A percentile compares a stretch with the other conserved stretches of the same genome.
Evolutionary conservation across 2,113 vertebrate species (phyloP).

Genomic region (Triplophysa dalaica): DNA sequence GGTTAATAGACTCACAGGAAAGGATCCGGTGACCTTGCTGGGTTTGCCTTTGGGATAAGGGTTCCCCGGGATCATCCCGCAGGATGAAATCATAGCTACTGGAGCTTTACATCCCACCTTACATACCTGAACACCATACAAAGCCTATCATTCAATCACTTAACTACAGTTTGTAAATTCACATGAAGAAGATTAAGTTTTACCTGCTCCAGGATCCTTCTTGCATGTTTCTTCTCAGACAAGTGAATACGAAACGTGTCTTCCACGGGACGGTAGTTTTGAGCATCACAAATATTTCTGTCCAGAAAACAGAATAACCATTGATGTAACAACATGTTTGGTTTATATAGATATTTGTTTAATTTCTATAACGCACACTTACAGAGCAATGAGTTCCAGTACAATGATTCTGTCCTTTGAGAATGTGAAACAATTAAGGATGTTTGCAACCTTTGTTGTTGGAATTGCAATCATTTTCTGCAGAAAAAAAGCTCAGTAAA

Average conservation of each 20-base stretch:
- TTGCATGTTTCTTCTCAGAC: constrained; percentile 93
- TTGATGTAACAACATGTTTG: not conserved
- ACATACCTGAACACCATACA: constrained; percentile 78
- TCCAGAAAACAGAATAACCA: not conserved
- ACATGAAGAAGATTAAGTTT: not conserved
- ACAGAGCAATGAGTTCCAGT: constrained; percentile 93
- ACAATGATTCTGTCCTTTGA: constrained; percentile 93
- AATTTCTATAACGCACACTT: constrained; percentile 68
- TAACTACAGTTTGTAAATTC: not conserved
- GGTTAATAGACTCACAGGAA: constrained; percentile 81
- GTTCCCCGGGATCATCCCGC: constrained; percentile 96
- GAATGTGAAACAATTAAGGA: constrained; percentile 96
- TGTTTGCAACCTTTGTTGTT: constrained; percentile 92
- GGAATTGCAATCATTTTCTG: constrained; percentile 99
- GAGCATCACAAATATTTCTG: constrained; percentile 95
- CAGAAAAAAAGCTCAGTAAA: constrained; percentile 47
- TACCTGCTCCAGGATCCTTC: constrained; percentile 94
- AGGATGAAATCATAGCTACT: constrained; percentile 96
- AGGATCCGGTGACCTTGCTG: constrained; percentile 89
- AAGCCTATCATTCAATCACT: not conserved
- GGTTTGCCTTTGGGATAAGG: constrained; percentile 97
- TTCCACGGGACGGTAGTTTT: constrained; percentile 94
- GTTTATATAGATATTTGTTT: not conserved
- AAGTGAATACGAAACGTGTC: constrained; percentile 92
- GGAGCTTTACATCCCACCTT: constrained; percentile 97